Percentiles rank a stretch among this genome's conserved stretches.
Evolutionary conservation across 2,113 vertebrate genomes (phyloP).

Genomic region (Pluvialis apricaria): DNA sequence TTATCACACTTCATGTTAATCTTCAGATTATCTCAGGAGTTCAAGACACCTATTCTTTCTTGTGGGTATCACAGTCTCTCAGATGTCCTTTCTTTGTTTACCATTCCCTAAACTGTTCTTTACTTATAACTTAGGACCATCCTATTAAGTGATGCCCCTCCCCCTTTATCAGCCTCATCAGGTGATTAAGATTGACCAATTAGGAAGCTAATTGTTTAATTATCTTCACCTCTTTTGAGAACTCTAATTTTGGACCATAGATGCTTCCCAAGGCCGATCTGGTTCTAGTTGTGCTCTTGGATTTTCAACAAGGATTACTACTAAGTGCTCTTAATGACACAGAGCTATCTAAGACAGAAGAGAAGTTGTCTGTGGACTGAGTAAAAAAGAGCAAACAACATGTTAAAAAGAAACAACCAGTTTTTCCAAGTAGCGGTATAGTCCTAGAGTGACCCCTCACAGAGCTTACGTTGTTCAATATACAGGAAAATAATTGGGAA

Average conservation of each 20-base stretch:
- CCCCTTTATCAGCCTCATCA: neutral
- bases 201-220: neutral
- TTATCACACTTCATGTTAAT: neutral
- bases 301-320: neutral
- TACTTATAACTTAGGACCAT: neutral
- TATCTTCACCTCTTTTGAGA: neutral
- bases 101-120: neutral
- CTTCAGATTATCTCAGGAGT: neutral
- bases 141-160: neutral
- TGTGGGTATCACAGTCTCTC: fast-evolving
- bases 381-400: neutral
- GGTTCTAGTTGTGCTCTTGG: neutral
- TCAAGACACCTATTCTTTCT: neutral
- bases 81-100: neutral
- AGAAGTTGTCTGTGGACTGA: neutral
- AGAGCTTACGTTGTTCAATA: neutral
- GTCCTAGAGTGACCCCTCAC: neutral
- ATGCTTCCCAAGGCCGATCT: neutral
- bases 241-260: neutral
- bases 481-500: neutral
- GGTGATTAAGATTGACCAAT: neutral
- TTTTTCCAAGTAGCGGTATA: neutral
- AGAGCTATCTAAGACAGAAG: neutral
- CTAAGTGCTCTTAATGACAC: neutral
- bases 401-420: neutral